Base-by-base conservation (phyloP, 2,797 vertebrate genomes). In the Hypotaenidia okinawae region DNA sequence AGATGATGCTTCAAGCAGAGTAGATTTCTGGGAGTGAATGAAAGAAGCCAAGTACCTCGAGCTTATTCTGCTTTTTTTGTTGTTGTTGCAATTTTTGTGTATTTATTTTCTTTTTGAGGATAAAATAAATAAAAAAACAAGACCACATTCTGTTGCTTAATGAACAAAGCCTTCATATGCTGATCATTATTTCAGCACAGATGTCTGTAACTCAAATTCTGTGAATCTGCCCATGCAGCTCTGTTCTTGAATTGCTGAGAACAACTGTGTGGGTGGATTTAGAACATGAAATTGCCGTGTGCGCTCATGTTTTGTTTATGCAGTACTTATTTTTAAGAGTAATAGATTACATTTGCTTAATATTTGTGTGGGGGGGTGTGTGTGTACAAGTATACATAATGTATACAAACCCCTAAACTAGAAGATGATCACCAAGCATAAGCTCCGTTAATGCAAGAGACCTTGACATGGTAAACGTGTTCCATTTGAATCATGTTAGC, bases 221-320 rank as follows among this genome's bases (percentile, higher is more conserved):
- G 95, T 95, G 93, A 97, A 96, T 97, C 94, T 98, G 97, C 96
- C 95, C 93, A 96, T 96, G 96, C 96, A 96, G 92, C 94, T 97
- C 97, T 95, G 85, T 97, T 97, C 96, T 93, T 97, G 96, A 97
- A 96, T 97, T 93, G 94, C 96, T 96, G 93, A 96, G 97, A 98
- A 98, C 97, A 97, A 97, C 91, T 59, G 87, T 95, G 98, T 98
- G 97, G 98, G 98, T 94, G 97, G 97, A 91, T 94, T 91, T 64
- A 98, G 97, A 98, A 98, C 97, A 98, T 96, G 96, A 97, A 97
- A 98, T 97, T 97, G 96, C 97, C 62, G 74, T 96, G 95, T 97
- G 97, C 67, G 23, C 91, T 97, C 94, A 81, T 96, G 95, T 96
- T 97, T 98, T 97, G 97, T 97, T 98, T 97, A 97, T 97, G 95